These are phyloP conservation scores for Echeneis naucrates DNA, from an alignment of 2,797 vertebrate species.

Conservation along the genomic window DNA sequence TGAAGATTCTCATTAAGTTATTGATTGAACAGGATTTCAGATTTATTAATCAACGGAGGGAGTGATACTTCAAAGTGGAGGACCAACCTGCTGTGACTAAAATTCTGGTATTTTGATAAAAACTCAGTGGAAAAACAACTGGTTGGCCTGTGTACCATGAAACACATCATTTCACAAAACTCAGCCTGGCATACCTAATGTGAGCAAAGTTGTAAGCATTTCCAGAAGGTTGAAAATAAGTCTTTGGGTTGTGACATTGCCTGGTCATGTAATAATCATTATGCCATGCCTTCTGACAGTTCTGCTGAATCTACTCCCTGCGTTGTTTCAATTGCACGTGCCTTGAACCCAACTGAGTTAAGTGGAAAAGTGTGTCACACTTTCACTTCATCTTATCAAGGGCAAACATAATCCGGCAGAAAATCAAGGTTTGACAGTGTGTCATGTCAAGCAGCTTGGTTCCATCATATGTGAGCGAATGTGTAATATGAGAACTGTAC, in stretches of 20 bases:
- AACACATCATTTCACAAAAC: background rate
- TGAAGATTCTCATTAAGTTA: background rate
- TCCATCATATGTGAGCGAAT: slow-evolving; percentile 19
- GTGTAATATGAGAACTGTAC: background rate
- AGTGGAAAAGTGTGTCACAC: slow-evolving; percentile 12
- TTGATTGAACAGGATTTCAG: background rate
- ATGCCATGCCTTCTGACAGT: background rate
- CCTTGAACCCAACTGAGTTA: background rate
- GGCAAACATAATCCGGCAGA: slow-evolving; percentile 17
- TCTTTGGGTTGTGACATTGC: background rate
- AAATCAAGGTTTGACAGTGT: slow-evolving; percentile 13
- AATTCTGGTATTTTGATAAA: background rate
- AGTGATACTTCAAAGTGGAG: background rate
- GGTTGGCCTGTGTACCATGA: background rate
- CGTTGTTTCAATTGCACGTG: background rate
- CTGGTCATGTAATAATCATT: background rate
- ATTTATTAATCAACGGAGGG: background rate
- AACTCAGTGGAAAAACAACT: too few relatives aligned
- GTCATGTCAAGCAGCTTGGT: background rate
- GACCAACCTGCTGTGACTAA: background rate
- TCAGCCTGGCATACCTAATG: background rate
- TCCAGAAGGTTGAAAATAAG: background rate
- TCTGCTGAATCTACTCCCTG: slow-evolving; percentile 2
- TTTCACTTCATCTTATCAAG: slow-evolving; percentile 19
- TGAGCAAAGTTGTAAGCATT: background rate